A percentile compares a stretch with the other conserved stretches of the same genome.
These are phyloP conservation scores for Cotesia chilonis DNA, from an alignment of 1,140 invertebrate species.

Conservation along the genomic window DNA sequence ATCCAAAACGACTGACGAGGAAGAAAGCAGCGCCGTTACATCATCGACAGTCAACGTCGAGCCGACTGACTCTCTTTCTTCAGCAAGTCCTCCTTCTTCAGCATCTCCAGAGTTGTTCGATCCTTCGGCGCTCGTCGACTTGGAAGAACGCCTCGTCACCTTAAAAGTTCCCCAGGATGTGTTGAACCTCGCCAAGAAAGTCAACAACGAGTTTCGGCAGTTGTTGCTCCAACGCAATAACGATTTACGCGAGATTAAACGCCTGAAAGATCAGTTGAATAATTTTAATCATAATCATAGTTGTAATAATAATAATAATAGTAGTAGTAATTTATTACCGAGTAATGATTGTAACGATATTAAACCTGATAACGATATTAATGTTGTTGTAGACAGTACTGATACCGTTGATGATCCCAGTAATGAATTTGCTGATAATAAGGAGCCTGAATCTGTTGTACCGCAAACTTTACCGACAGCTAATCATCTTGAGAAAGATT, in stretches of 20 bases:
- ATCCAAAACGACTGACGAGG: conserved; percentile 43
- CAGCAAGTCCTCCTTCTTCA: conserved; percentile 44
- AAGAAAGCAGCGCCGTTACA: conserved; percentile 58
- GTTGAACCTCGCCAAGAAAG: conserved; percentile 48
- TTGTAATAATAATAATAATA: too few relatives aligned
- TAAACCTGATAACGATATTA: conserved; percentile 38
- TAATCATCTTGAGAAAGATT: not conserved
- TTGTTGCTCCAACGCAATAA: conserved; percentile 46
- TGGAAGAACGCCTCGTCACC: conserved; percentile 51
- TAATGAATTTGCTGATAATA: conserved; percentile 34
- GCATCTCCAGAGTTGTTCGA: conserved; percentile 55
- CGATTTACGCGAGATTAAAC: conserved; percentile 50
- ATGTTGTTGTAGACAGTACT: conserved; percentile 54
- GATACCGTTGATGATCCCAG: conserved; percentile 50
- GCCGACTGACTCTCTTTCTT: conserved; percentile 42
- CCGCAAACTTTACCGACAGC: not conserved
- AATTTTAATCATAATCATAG: conserved; percentile 40
- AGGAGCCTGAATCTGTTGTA: conserved; percentile 48
- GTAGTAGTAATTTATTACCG: conserved; percentile 32
- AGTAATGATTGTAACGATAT: conserved; percentile 14
- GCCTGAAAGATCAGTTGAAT: conserved; percentile 46
- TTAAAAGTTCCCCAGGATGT: conserved; percentile 57
- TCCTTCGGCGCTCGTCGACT: conserved; percentile 46
- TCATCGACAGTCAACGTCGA: conserved; percentile 55
- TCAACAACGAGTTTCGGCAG: conserved; percentile 51